These are phyloP conservation scores for Tinamus guttatus DNA, from an alignment of 2,113 vertebrate genomes.

Conservation along the genomic window DNA sequence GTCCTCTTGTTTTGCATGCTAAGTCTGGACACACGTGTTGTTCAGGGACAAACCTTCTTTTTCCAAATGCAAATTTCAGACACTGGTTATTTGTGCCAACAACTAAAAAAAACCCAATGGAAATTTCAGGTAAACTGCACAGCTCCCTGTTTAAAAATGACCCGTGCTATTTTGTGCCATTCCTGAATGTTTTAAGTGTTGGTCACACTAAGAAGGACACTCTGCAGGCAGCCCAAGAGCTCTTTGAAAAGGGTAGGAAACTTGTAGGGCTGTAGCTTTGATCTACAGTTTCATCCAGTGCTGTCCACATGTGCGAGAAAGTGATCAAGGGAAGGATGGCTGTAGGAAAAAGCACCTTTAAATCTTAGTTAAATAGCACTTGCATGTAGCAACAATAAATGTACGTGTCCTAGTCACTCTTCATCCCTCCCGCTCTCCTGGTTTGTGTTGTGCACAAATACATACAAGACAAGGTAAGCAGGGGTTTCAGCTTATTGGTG, in stretches of 20 bases:
- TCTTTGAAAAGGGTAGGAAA: neutral
- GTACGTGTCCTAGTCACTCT: neutral
- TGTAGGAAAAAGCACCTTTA: neutral
- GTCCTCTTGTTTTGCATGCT: neutral
- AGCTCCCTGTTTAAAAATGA: neutral
- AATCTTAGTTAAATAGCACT: neutral
- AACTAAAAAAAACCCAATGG: neutral
- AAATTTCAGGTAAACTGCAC: neutral
- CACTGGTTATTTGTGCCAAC: neutral
- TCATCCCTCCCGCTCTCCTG: neutral
- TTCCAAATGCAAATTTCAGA: neutral
- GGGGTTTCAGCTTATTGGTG: neutral
- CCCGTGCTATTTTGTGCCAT: neutral
- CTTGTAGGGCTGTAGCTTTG: neutral
- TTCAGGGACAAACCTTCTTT: neutral
- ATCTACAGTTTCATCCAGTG: neutral
- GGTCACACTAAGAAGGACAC: neutral
- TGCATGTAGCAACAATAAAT: neutral
- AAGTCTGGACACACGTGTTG: neutral
- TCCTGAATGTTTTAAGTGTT: neutral
- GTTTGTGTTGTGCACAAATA: neutral
- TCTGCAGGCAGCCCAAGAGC: neutral
- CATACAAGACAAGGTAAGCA: neutral
- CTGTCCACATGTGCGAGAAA: neutral
- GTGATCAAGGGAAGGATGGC: neutral